These are phyloP conservation scores for Campylorhamphus procurvoides DNA, from an alignment of 2,113 vertebrate genomes.

Conservation along the genomic window DNA sequence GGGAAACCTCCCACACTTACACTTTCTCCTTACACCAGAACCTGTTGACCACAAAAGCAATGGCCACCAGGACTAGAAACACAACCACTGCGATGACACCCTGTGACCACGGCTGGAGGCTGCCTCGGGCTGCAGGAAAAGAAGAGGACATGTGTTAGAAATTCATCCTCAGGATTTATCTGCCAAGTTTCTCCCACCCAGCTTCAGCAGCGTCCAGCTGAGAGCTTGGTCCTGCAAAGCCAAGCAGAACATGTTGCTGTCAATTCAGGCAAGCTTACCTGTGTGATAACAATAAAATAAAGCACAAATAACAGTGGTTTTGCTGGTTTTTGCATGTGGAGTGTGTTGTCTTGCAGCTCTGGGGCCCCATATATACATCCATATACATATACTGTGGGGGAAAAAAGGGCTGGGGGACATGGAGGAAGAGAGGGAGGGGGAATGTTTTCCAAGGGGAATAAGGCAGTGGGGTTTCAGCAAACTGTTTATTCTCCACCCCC, in stretches of 20 bases:
- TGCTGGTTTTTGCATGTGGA: accelerated
- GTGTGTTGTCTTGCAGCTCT: background rate
- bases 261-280: background rate
- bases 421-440: background rate
- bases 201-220: background rate
- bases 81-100: constrained; percentile 56
- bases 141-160: background rate
- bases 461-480: background rate
- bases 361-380: background rate
- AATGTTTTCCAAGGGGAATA: background rate
- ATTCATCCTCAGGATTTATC: background rate
- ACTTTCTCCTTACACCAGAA: constrained; percentile 60
- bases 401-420: background rate
- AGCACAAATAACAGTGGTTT: background rate
- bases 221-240: background rate
- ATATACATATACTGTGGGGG: background rate
- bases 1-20: background rate
- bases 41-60: constrained; percentile 20
- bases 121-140: constrained; percentile 27
- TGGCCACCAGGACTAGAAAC: constrained; percentile 54
- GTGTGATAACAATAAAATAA: background rate
- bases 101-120: constrained; percentile 36
- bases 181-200: background rate
- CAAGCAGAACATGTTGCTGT: accelerated
- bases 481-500: background rate